These are phyloP conservation scores for Apis dorsata DNA, from an alignment of 1,140 invertebrate genomes.

Conservation along the genomic window DNA sequence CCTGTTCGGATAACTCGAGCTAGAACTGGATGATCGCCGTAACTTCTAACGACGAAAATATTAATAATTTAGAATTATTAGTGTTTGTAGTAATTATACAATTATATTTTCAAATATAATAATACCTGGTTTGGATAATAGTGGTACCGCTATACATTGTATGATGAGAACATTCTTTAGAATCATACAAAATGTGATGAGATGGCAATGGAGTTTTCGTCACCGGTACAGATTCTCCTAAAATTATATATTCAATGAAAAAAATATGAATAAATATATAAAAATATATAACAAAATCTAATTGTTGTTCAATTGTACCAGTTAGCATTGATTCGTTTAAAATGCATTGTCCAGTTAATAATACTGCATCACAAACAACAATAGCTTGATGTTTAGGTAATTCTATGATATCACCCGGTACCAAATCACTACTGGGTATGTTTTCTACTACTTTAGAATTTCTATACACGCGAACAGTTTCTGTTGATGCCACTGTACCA, in stretches of 20 bases:
- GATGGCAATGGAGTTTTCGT: conserved; percentile 76
- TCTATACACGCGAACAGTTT: conserved; percentile 82
- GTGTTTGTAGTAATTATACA: not conserved
- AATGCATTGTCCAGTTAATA: conserved; percentile 93
- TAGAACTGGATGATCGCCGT: conserved; percentile 84
- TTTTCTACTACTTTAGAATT: conserved; percentile 78
- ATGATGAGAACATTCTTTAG: conserved; percentile 76
- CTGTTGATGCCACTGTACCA: conserved; percentile 85
- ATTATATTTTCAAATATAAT: not conserved
- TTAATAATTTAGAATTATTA: not conserved
- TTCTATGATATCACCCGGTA: conserved; percentile 96
- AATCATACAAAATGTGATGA: conserved; percentile 69
- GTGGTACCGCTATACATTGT: conserved; percentile 77
- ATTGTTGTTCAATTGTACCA: conserved; percentile 82
- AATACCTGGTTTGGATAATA: conserved; percentile 76
- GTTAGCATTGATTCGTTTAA: conserved; percentile 98
- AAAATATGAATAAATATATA: not conserved
- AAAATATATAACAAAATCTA: not conserved
- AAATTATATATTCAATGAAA: conserved; percentile 12
- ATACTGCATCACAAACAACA: conserved; percentile 94
- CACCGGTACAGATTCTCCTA: conserved; percentile 77
- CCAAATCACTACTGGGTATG: conserved; percentile 84
- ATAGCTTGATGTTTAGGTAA: conserved; percentile 91
- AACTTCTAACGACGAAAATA: conserved; percentile 83
- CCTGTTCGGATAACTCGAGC: conserved; percentile 89